Percentiles rank a stretch among this genome's conserved stretches.
phyloP scores from a whole-genome alignment of 2,888 invertebrate genomes.

The Morpho deidamia region DNA sequence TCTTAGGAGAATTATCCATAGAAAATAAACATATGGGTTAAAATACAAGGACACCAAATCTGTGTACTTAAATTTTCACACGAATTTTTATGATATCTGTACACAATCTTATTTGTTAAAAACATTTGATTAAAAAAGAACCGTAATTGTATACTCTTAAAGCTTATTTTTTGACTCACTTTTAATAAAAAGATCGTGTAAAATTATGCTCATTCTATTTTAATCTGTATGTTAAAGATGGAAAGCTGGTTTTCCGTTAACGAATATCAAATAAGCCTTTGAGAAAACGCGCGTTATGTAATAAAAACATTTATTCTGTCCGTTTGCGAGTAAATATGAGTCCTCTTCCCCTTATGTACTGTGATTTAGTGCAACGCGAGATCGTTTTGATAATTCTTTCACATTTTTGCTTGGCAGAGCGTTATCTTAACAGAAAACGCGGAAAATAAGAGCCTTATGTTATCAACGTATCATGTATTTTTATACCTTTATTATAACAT shows the following conservation, averaged over 20 bases:
- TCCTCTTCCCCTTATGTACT: constrained; percentile 72
- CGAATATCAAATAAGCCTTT: constrained; percentile 48
- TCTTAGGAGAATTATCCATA: too few species aligned
- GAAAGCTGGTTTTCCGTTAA: constrained; percentile 35
- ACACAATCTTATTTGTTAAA: constrained; percentile 49
- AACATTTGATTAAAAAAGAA: constrained; percentile 33
- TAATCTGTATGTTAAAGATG: constrained; percentile 30
- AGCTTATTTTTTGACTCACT: constrained; percentile 33
- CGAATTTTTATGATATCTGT: constrained; percentile 64
- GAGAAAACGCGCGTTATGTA: constrained; percentile 76
- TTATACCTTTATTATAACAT: too few species aligned
- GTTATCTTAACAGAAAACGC: constrained; percentile 72
- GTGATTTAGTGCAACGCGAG: constrained; percentile 76
- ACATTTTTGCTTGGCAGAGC: constrained; percentile 66
- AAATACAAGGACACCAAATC: constrained; percentile 49
- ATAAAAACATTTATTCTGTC: constrained; percentile 77
- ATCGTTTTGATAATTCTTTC: constrained; percentile 76
- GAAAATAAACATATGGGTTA: too few species aligned
- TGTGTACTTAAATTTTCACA: constrained; percentile 74
- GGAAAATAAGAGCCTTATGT: constrained; percentile 45
- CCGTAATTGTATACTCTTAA: constrained; percentile 30
- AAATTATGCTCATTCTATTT: constrained; percentile 32
- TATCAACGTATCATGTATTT: constrained; percentile 30
- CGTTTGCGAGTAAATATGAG: constrained; percentile 74
- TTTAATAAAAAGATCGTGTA: constrained; percentile 23